Percentiles rank a stretch among this genome's conserved stretches.
phyloP scores from a whole-genome alignment of 2,797 vertebrate genomes.

The Gymnopithys bicolor region DNA sequence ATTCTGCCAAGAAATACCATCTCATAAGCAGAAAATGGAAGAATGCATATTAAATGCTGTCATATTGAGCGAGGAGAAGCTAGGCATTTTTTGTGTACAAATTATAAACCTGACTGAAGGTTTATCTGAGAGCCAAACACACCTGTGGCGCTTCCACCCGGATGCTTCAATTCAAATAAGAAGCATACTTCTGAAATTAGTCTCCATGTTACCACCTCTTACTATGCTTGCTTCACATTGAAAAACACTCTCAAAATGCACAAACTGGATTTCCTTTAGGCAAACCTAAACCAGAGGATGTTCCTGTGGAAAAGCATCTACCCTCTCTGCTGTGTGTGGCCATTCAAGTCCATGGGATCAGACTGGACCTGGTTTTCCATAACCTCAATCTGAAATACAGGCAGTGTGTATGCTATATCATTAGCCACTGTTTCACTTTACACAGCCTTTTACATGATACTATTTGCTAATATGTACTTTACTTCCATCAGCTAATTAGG shows the following conservation, averaged over 20 bases:
- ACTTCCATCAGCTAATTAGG: not conserved
- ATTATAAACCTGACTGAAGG: not conserved
- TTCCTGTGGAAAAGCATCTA: not conserved
- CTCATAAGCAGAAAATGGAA: not conserved
- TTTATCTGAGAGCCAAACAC: not conserved
- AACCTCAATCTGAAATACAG: not conserved
- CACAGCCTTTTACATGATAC: not conserved
- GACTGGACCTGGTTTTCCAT: not conserved
- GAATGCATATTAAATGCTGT: not conserved
- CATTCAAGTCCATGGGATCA: not conserved
- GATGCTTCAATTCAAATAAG: not conserved
- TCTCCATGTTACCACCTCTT: not conserved
- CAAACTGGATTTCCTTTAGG: not conserved
- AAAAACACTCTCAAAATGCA: not conserved
- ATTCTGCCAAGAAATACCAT: slow-evolving; percentile 38
- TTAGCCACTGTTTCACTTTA: not conserved
- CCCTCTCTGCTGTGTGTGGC: not conserved
- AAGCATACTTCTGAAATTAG: not conserved
- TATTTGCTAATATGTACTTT: not conserved
- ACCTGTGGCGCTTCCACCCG: not conserved
- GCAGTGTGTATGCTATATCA: no score
- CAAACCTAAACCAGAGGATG: not conserved
- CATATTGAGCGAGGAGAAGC: not conserved
- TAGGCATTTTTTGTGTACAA: not conserved
- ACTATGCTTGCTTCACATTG: fast-evolving